Percentiles rank a stretch among this genome's conserved stretches.
Evolutionary conservation across 2,797 vertebrate species (phyloP).

Genomic region (Heliangelus exortis): DNA sequence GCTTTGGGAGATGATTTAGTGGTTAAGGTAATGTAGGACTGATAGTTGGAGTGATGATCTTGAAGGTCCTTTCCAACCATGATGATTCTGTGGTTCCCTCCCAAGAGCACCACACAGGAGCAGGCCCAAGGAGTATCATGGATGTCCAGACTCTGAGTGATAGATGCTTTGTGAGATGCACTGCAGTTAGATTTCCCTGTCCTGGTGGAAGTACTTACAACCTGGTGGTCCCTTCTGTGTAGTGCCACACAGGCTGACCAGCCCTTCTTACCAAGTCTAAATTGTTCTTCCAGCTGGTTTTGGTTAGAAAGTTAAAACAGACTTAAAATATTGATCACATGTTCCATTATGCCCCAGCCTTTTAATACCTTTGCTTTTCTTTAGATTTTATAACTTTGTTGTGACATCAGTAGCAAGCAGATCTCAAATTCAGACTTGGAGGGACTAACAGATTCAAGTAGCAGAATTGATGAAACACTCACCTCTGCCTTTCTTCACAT

Average conservation of each 20-base stretch:
- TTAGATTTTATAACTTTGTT: neutral
- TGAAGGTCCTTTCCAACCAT: too few species aligned
- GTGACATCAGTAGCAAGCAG: neutral
- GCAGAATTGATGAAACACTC: neutral
- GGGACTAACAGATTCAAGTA: neutral
- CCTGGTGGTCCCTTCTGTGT: neutral
- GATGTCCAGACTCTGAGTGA: neutral
- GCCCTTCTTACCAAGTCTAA: neutral
- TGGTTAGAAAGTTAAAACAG: neutral
- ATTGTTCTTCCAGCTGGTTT: neutral
- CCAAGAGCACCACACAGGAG: rapidly evolving
- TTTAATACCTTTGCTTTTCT: neutral
- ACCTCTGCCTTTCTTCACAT: neutral
- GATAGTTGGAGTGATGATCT: too few species aligned
- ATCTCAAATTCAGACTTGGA: neutral
- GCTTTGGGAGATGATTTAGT: too few species aligned
- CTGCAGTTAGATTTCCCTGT: neutral
- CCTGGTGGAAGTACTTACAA: neutral
- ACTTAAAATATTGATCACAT: neutral
- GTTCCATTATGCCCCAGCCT: neutral
- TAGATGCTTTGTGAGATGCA: neutral
- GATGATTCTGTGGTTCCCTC: neutral
- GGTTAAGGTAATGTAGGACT: too few species aligned
- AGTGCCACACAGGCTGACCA: neutral
- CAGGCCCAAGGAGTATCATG: neutral